Conservation (phyloP, 92 coral and sea anemone genomes). For the Heliopora coerulea region DNA sequence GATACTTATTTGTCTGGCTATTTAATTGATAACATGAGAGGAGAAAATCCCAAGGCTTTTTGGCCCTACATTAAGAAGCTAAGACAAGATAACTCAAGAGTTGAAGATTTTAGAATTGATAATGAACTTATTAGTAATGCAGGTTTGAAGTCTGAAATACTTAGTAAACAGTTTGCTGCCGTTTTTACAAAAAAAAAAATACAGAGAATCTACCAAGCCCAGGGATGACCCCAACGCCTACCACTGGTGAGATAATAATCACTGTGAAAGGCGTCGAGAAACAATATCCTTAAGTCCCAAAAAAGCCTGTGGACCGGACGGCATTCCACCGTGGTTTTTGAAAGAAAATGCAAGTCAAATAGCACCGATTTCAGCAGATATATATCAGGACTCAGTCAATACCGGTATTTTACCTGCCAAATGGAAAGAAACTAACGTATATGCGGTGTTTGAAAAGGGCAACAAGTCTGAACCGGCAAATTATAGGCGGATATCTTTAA, state of each 20-base stretch:
- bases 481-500: constrained; percentile 17
- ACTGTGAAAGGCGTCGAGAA: too few species aligned
- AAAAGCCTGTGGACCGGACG: constrained; percentile 6
- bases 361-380: constrained; percentile 9
- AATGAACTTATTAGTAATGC: constrained; percentile 20
- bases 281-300: not conserved
- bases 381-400: constrained; percentile 6
- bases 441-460: constrained; percentile 38
- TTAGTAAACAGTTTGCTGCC: constrained; percentile 38
- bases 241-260: too few species aligned
- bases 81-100: constrained; percentile 7
- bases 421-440: constrained; percentile 15
- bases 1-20: constrained; percentile 33
- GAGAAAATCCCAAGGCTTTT: constrained; percentile 7
- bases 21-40: constrained; percentile 9
- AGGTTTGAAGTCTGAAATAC: constrained; percentile 31
- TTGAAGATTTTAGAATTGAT: constrained; percentile 42
- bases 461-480: constrained; percentile 25
- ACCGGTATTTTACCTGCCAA: not conserved
- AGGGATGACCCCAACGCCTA: not conserved
- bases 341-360: constrained; percentile 10
- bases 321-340: not conserved
- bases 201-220: constrained; percentile 22
- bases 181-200: constrained; percentile 54
- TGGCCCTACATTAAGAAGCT: constrained; percentile 16